Base-by-base conservation (phyloP, 2,888 invertebrate genomes). In the Aphrophora alni region DNA sequence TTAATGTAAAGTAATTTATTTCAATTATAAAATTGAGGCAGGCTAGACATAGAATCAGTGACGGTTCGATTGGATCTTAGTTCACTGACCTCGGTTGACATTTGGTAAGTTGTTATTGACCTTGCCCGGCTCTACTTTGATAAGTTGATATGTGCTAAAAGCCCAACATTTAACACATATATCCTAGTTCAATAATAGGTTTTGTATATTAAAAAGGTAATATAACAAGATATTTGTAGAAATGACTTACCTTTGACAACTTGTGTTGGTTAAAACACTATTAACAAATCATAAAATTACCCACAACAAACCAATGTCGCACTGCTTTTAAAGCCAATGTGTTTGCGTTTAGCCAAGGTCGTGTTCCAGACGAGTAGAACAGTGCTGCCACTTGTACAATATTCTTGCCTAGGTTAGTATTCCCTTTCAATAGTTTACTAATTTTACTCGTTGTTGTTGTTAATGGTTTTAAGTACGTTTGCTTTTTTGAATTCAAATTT, bases 41-140 rank as follows among this genome's bases (percentile, higher is more conserved):
- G 59, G 21, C 21, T 59, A 59, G 59, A 59, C 59, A 59, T 4
- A 59, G 10, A 21, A n/a, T 21, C n/a, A 1, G 5, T n/a, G 3
- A 33, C 3, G 14, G n/a, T 59, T 59, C 59, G 59, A 5, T n/a
- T 3, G 10, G 44, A 8, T 44, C 44, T 7, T 10, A 14, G 59
- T 59, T 59, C 59, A 59, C n/a, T 59, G 59, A 59, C 59, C 59
- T 59, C 12, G 59, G 59, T 59, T 59, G 59, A 59, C 59, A 59
- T 59, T 59, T 8, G 21, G 10, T 33, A 33, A 33, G 5, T 33
- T 21, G 59, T 59, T 59, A 59, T 59, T 59, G 59, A 59, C 59
- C 59, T 59, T 59, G 59, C 59, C 8, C 8, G 33, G 5, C 33
- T 33, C 33, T 5, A 33, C 33, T 33, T 8, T 33, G 33, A 33